A percentile compares a stretch with the other conserved stretches of the same genome.
Conservation (phyloP, 2,113 vertebrate genomes). For the Ciconia maguari region DNA sequence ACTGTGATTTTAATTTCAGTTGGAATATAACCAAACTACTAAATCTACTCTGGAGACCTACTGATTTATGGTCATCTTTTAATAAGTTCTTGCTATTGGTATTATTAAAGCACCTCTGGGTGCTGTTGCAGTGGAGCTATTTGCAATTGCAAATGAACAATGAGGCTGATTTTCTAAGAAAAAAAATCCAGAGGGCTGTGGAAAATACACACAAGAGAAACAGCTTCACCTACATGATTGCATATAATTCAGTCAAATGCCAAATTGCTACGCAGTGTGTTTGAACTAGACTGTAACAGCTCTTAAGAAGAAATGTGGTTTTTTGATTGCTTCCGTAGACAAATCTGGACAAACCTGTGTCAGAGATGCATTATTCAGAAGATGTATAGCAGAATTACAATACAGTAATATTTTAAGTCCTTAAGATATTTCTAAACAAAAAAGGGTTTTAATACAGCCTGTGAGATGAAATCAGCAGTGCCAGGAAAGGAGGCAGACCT, state of each 20-base stretch:
- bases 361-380: not conserved
- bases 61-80: constrained; percentile 38
- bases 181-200: not conserved
- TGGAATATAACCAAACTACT: not conserved
- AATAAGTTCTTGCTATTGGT: not conserved
- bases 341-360: not conserved
- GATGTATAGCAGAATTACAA: not conserved
- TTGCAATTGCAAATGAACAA: constrained; percentile 4
- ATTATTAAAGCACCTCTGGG: constrained; percentile 20
- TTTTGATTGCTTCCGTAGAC: not conserved
- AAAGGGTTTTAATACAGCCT: not conserved
- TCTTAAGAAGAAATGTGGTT: not conserved
- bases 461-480: not conserved
- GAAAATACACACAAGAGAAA: not conserved
- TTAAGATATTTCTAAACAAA: not conserved
- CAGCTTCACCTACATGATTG: not conserved
- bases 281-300: not conserved
- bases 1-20: not conserved
- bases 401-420: not conserved
- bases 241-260: not conserved
- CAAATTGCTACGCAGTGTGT: not conserved
- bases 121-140: not conserved
- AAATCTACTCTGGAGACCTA: not conserved
- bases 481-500: not conserved
- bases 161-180: not conserved